Conservation (phyloP, 2,797 vertebrate species). For the Urosaurus nigricauda region DNA sequence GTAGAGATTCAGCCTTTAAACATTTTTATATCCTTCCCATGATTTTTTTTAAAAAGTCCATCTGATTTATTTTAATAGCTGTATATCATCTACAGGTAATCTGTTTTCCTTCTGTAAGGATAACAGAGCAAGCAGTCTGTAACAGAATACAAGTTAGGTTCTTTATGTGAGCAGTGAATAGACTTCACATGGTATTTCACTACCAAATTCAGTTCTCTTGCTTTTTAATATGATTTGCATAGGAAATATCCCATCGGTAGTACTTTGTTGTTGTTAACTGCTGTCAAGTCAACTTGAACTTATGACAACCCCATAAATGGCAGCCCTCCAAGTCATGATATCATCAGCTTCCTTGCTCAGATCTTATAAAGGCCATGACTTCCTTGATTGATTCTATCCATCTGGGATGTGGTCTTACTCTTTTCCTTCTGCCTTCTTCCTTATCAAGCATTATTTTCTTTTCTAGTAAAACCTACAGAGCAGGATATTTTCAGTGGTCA, state of each 20-base stretch:
- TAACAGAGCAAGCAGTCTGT: slow-evolving; percentile 47
- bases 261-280: neutral
- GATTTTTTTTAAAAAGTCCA: slow-evolving; percentile 53
- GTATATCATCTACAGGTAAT: slow-evolving; percentile 51
- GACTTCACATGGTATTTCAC: neutral
- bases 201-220: neutral
- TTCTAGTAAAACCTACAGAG: no score
- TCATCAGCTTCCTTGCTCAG: no score
- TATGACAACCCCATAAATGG: no score
- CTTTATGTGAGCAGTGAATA: slow-evolving; percentile 48
- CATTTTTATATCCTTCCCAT: slow-evolving; percentile 50
- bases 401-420: no score
- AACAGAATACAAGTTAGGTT: slow-evolving; percentile 42
- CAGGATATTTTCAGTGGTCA: no score
- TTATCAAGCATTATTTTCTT: no score
- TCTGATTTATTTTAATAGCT: slow-evolving; percentile 65
- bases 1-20: slow-evolving; percentile 65
- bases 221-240: neutral
- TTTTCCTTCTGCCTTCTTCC: no score
- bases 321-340: no score
- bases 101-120: slow-evolving; percentile 62
- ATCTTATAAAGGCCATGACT: no score
- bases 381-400: no score
- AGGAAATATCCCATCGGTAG: neutral
- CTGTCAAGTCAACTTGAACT: no score